A percentile compares a stretch with the other conserved stretches of the same genome.
phyloP scores from a whole-genome alignment of 2,888 invertebrate genomes.

The Pollenia amentaria region DNA sequence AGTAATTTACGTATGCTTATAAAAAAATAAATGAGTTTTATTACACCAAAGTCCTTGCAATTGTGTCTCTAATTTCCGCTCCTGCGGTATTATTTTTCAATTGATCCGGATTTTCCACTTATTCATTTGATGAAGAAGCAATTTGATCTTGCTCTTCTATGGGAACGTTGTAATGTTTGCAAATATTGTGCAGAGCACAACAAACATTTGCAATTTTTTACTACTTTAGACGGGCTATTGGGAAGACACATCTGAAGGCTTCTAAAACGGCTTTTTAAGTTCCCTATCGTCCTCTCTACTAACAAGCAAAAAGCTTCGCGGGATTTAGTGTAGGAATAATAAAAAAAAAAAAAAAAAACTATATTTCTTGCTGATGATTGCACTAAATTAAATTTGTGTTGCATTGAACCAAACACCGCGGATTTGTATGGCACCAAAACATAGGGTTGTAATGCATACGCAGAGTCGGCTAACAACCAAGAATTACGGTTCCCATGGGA shows the following conservation, averaged over 20 bases:
- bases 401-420: too few species aligned
- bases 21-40: slow-evolving; percentile 17
- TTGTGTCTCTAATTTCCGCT: slow-evolving; percentile 44
- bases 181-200: slow-evolving; percentile 33
- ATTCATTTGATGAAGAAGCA: not conserved
- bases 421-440: too few species aligned
- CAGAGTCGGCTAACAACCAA: too few species aligned
- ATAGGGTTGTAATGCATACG: too few species aligned
- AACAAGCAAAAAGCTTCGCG: too few species aligned
- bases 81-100: slow-evolving; percentile 7
- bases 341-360: too few species aligned
- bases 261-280: slow-evolving; percentile 5
- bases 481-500: too few species aligned
- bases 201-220: not conserved
- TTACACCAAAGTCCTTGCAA: slow-evolving; percentile 45
- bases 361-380: not conserved
- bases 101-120: not conserved
- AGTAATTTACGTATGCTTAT: not conserved
- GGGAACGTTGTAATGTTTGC: slow-evolving; percentile 20
- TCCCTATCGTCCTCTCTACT: slow-evolving; percentile 23
- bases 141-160: not conserved
- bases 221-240: slow-evolving; percentile 33
- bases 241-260: slow-evolving; percentile 38
- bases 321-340: too few species aligned
- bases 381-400: too few species aligned